These are phyloP conservation scores for Panthera tigris DNA, from an alignment of 2,113 vertebrate species.

Conservation along the genomic window DNA sequence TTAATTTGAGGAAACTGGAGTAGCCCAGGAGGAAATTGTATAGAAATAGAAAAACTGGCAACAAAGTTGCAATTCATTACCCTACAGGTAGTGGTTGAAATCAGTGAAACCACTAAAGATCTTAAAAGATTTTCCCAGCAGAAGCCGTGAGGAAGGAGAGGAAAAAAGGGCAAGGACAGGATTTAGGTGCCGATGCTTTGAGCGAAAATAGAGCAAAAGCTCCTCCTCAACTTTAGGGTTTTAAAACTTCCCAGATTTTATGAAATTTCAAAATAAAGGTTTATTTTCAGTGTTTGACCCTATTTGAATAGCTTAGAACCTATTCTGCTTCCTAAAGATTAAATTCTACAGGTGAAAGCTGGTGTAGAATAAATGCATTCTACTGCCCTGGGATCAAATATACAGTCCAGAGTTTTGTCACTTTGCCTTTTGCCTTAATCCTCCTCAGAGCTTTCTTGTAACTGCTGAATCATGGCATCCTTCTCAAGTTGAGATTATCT, in stretches of 20 bases:
- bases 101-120: not conserved
- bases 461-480: not conserved
- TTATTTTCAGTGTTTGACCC: not conserved
- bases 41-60: not conserved
- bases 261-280: not conserved
- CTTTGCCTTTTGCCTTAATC: not conserved
- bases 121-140: not conserved
- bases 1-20: not conserved
- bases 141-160: not conserved
- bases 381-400: not conserved
- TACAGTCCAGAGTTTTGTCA: not conserved
- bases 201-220: not conserved
- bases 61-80: not conserved
- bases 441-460: not conserved
- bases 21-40: not conserved
- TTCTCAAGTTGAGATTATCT: not conserved
- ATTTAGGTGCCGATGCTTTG: not conserved
- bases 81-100: not conserved
- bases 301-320: not conserved
- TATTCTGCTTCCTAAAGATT: not conserved
- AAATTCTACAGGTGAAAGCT: rapidly evolving
- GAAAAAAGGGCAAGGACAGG: not conserved
- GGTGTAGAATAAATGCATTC: not conserved
- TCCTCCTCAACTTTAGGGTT: not conserved
- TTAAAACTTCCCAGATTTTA: not conserved